Evolutionary conservation across 1,140 invertebrate species (phyloP).

Genomic region (Cardiocondyla obscurior): DNA sequence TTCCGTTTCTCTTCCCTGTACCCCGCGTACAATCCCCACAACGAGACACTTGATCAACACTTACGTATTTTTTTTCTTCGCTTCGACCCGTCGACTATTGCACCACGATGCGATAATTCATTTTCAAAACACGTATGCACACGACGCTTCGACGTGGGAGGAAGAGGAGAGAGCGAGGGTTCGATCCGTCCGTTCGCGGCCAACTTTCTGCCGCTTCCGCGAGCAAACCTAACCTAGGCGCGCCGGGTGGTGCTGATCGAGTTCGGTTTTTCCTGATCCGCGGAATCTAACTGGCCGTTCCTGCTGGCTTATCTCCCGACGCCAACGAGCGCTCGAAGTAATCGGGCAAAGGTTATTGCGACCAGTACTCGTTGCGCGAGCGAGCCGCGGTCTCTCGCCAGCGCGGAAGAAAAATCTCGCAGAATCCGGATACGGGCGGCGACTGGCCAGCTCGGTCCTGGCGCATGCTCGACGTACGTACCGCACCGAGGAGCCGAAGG

Average conservation of each 20-base stretch:
- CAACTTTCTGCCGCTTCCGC: slow-evolving; percentile 6
- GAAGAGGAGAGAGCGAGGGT: neutral
- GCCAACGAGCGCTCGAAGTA: neutral
- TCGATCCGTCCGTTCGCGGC: slow-evolving; percentile 24
- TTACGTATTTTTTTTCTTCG: neutral
- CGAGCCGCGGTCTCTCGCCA: neutral
- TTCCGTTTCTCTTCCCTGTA: too few species aligned
- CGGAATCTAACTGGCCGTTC: neutral
- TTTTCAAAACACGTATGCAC: neutral
- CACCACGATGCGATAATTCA: neutral
- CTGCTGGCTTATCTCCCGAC: neutral
- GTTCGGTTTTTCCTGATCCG: too few species aligned
- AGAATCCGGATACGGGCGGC: slow-evolving; percentile 31
- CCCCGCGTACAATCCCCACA: neutral
- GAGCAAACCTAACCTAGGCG: slow-evolving; percentile 36
- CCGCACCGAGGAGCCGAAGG: neutral
- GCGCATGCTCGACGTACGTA: slow-evolving; percentile 42
- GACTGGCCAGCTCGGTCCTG: neutral
- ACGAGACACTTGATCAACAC: neutral
- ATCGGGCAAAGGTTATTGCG: neutral
- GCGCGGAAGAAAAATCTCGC: neutral
- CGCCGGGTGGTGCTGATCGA: neutral
- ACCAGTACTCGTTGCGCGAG: neutral
- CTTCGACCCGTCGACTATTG: neutral
- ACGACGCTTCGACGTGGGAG: neutral